Evolutionary conservation across 30 jellyfish, hydroid and myxozoan genomes (phyloP).

Genomic region (Turritopsis rubra): DNA sequence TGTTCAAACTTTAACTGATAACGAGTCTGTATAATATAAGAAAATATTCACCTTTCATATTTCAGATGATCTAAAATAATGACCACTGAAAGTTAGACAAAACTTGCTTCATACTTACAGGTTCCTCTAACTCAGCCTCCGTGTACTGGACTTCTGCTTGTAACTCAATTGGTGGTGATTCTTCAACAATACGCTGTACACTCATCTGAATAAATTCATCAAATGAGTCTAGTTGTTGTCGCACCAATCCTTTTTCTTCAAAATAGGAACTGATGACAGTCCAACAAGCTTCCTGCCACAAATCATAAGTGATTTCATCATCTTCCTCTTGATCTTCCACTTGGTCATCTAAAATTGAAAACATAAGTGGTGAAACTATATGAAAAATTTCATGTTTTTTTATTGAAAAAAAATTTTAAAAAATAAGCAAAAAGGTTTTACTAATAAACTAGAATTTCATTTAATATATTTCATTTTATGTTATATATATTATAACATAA

Average conservation of each 20-base stretch:
- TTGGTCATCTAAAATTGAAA: conserved; percentile 28
- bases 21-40: conserved; percentile 56
- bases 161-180: conserved; percentile 95
- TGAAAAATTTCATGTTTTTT: too few species aligned
- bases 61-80: not conserved
- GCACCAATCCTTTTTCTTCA: conserved; percentile 98
- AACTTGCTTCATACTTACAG: conserved; percentile 52
- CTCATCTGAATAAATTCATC: conserved; percentile 99
- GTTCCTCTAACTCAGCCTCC: conserved; percentile 94
- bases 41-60: not conserved
- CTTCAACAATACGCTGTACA: conserved; percentile 98
- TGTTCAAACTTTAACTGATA: conserved; percentile 94
- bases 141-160: conserved; percentile 97
- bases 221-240: conserved; percentile 99
- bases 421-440: too few species aligned
- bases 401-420: too few species aligned
- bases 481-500: too few species aligned
- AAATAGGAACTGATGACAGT: conserved; percentile 98
- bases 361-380: not conserved
- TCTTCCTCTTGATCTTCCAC: conserved; percentile 43
- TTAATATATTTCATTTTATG: too few species aligned
- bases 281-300: conserved; percentile 99
- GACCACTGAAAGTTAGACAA: not conserved
- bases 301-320: conserved; percentile 90
- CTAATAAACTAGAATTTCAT: too few species aligned